Conservation (phyloP, 2,888 invertebrate genomes). For the Cordilura impudica region DNA sequence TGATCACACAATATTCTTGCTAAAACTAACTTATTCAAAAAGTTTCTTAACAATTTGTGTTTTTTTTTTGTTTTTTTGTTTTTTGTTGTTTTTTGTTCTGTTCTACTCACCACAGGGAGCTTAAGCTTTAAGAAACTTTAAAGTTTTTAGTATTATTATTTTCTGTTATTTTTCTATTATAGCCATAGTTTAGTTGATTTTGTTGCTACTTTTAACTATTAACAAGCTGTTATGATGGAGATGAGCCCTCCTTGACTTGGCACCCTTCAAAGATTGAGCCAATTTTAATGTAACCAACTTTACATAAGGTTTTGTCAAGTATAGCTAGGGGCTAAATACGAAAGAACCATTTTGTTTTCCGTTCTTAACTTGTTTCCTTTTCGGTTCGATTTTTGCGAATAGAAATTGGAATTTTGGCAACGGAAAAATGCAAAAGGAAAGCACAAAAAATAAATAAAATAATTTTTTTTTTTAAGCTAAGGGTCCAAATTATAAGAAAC, state of each 20-base stretch:
- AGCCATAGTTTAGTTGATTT: conserved; percentile 48
- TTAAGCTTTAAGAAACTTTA: conserved; percentile 40
- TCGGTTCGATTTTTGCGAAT: too few species aligned
- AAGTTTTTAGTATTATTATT: conserved; percentile 10
- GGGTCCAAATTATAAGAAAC: too few species aligned
- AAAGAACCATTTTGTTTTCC: too few species aligned
- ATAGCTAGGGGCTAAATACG: too few species aligned
- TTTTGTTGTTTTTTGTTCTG: conserved; percentile 15
- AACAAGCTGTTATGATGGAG: conserved; percentile 42
- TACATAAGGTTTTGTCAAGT: too few species aligned
- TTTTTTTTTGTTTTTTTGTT: background rate
- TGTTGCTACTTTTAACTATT: conserved; percentile 56
- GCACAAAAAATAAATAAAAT: too few species aligned
- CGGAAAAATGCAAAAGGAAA: too few species aligned
- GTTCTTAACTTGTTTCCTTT: too few species aligned
- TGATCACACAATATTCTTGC: conserved; percentile 42
- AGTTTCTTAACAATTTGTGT: too few species aligned
- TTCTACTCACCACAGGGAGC: conserved; percentile 54
- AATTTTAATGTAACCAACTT: background rate
- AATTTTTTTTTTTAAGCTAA: too few species aligned
- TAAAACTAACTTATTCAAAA: conserved; percentile 28
- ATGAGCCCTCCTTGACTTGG: conserved; percentile 45
- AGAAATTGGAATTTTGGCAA: too few species aligned
- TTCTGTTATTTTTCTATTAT: conserved; percentile 36
- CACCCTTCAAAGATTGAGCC: conserved; percentile 47